Base-by-base conservation (phyloP, 2,113 vertebrate species). In the Elephas maximus region DNA sequence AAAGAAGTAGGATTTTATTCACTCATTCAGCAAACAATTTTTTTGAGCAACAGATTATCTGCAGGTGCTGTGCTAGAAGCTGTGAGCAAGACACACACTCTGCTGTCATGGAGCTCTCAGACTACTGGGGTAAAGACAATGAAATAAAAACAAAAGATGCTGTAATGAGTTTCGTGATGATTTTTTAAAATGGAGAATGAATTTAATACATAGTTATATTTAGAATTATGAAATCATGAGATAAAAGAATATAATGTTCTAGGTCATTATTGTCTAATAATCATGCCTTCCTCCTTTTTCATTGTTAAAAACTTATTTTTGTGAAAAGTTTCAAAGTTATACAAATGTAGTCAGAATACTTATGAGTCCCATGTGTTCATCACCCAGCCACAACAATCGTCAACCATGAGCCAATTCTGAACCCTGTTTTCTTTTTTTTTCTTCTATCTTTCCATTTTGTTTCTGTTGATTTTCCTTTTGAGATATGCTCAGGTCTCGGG, bases 181-280 rank as follows among this genome's bases (percentile, higher is more conserved):
- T 80, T 81, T 94, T 80, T 91, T 93, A 8, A 15, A 78, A 48
- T 88, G 82, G 21, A 80, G 63, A 87, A 26, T 83, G 57, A 69
- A 74, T 94, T 96, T 97, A 77, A 80, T 96, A 95, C 97, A 90
- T 93, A 94, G 91, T 93, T 93, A 86, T 44, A 24, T 90, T 94
- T 95, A 63, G 45, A 94, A 85, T 97, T 95, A 96, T 97, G 81
- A 87, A 97, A 92, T 90, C 87, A 82, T 89, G 91, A 82, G 63
- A 91, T 94, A 93, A 76, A 65, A 2, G 24, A 85, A 83, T 93
- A 88, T 85, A 81, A 91, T 80, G 63, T 80, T 62, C 28, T 79
- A 33, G 23, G 21, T 80, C 95, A 80, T 91, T 95, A 78, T 80
- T 91, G 60, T 90, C 60, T 90, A 88, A 95, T 94, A 91, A 84